Conservation (phyloP, 2,797 vertebrate genomes). For the Poecilia picta region DNA sequence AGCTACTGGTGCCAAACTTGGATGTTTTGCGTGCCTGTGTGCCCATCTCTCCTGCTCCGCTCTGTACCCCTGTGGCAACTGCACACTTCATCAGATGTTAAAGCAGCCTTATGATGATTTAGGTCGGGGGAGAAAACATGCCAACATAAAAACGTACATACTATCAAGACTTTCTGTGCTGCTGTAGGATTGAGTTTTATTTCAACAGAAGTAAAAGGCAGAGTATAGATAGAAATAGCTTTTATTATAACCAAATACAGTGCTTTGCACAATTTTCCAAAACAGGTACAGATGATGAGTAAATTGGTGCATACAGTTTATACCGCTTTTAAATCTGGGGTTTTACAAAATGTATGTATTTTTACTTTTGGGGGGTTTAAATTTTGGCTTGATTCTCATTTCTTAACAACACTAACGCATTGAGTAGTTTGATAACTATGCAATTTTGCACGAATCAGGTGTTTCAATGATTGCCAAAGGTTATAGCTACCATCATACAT, state of each 20-base stretch:
- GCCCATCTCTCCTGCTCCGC: not conserved
- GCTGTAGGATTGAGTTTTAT: not conserved
- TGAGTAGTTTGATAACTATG: not conserved
- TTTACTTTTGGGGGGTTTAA: not conserved
- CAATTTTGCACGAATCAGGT: not conserved
- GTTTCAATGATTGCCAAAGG: not conserved
- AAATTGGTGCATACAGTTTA: not conserved
- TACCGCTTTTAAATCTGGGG: not conserved
- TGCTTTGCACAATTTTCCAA: not conserved
- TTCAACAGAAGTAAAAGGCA: not conserved
- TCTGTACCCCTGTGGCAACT: not conserved
- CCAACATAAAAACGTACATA: not conserved
- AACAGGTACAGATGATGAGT: not conserved
- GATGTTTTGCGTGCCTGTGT: slow-evolving; percentile 3
- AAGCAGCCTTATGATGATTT: slow-evolving; percentile 2
- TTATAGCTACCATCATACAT: not conserved
- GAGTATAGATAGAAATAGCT: not conserved
- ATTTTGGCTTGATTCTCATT: not conserved
- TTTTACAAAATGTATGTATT: not conserved
- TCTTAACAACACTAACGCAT: not conserved
- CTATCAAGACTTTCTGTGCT: not conserved
- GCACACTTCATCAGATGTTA: slow-evolving; percentile 4
- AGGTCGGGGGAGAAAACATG: not conserved
- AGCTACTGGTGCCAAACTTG: slow-evolving; percentile 2
- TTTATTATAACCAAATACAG: not conserved